Conservation (phyloP, 1,140 invertebrate genomes). For the Drosophila saltans region DNA sequence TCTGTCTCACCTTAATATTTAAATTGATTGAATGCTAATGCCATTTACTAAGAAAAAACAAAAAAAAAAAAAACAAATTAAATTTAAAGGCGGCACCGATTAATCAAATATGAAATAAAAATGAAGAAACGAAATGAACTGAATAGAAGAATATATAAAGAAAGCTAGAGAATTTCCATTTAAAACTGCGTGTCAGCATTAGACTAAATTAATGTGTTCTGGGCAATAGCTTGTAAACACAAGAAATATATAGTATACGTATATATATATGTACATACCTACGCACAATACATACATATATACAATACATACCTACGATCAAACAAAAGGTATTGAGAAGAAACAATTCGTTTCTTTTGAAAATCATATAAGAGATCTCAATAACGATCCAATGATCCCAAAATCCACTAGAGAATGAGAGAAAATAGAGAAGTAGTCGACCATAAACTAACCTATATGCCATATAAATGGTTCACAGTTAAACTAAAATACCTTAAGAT, state of each 20-base stretch:
- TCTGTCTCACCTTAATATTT: neutral
- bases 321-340: slow-evolving; percentile 11
- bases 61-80: slow-evolving; percentile 39
- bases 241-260: neutral
- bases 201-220: slow-evolving; percentile 58
- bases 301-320: neutral
- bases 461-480: neutral
- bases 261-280: neutral
- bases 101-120: slow-evolving; percentile 52
- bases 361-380: slow-evolving; percentile 10
- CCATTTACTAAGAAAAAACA: slow-evolving; percentile 8
- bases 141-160: slow-evolving; percentile 26
- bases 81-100: slow-evolving; percentile 52
- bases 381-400: slow-evolving; percentile 3
- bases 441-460: slow-evolving; percentile 18
- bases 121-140: slow-evolving; percentile 14
- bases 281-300: neutral
- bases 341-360: slow-evolving; percentile 11
- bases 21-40: slow-evolving; percentile 47
- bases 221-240: slow-evolving; percentile 54
- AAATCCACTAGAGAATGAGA: neutral
- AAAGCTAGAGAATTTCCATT: slow-evolving; percentile 37
- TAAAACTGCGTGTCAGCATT: slow-evolving; percentile 62
- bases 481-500: neutral
- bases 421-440: slow-evolving; percentile 4